Evolutionary conservation across 2,797 vertebrate genomes (phyloP).

Genomic region (Parauchenoglanis ngamensis): DNA sequence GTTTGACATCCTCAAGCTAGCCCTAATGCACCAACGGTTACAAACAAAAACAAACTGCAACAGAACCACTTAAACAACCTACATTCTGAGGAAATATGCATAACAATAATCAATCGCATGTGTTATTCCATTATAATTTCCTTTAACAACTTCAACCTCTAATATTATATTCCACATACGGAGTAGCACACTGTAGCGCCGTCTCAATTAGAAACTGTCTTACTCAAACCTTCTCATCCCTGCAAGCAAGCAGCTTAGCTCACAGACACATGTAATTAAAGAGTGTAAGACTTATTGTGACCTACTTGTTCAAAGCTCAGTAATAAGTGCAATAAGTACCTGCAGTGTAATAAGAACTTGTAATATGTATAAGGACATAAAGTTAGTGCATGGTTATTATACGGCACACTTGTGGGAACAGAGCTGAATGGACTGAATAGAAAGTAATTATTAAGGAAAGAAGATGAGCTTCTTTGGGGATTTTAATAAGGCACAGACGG

Average conservation of each 20-base stretch:
- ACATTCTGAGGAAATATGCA: not conserved
- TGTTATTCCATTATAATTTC: not conserved
- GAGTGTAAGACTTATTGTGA: not conserved
- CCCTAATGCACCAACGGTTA: not conserved
- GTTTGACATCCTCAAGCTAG: not conserved
- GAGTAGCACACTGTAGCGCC: not conserved
- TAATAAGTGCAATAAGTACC: conserved; percentile 14
- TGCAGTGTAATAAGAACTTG: conserved; percentile 7
- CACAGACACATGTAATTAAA: conserved; percentile 13
- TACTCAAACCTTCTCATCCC: not conserved
- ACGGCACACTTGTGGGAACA: conserved; percentile 7
- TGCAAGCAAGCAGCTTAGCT: not conserved
- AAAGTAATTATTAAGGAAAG: conserved; percentile 46
- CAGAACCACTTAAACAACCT: not conserved
- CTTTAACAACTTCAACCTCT: not conserved
- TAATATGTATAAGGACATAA: conserved; percentile 23
- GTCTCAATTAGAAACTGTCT: not conserved
- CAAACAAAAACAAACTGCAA: not conserved
- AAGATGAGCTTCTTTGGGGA: conserved; percentile 32
- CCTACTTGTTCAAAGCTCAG: not conserved
- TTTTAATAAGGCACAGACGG: conserved; percentile 29
- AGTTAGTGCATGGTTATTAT: conserved; percentile 22
- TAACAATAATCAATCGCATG: not conserved
- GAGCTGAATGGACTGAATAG: conserved; percentile 44
- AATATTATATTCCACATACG: not conserved